Base-by-base conservation (phyloP, 2,113 vertebrate species). In the Echinops telfairi region DNA sequence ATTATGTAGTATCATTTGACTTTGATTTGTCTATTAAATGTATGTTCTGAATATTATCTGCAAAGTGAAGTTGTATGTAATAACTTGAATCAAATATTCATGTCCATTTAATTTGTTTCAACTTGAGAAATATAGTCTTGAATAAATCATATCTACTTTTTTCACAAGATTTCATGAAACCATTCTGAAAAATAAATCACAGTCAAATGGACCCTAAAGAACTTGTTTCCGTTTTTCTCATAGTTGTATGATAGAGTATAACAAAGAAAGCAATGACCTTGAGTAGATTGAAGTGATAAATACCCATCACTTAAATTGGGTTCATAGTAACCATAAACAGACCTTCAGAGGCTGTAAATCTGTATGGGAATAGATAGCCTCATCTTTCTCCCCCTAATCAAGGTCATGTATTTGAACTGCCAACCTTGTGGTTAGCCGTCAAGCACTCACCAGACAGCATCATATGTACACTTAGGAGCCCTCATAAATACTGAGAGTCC, bases 1-100 rank as follows among this genome's bases (percentile, higher is more conserved):
- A 87, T 58, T 79, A 20, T 20, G 43, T 2, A 73, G 43, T 36
- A 66, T 5, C 16, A 82, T 53, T 66, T 85, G 53, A 77, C 70
- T 76, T 40, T 79, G 84, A 47, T 23, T 29, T 68, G 78, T 40
- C 40, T 40, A 40, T 40, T 40, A 40, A 40, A 40, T 40, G 40
- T 7, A 40, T 40, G 40, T 40, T 40, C 40, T 40, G 40, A 40
- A 40, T 40, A 40, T 43, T 53, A 81, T 73, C 58, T 92, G 47
- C 7, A 47, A 88, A 77, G 22, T 25, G 40, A 90, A 83, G 82
- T 85, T 60, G 88, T 17, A 0, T 40, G 47, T 75, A 40, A 80
- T 25, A 76, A 10, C 80, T 95, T 40, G 16, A 88, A 64, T 23
- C 4, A 79, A 78, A 80, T 87, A 94, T 70, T 81, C 23, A 17